Evolutionary conservation across 2,797 vertebrate genomes (phyloP).

Genomic region (Phataginus tetradactyla): DNA sequence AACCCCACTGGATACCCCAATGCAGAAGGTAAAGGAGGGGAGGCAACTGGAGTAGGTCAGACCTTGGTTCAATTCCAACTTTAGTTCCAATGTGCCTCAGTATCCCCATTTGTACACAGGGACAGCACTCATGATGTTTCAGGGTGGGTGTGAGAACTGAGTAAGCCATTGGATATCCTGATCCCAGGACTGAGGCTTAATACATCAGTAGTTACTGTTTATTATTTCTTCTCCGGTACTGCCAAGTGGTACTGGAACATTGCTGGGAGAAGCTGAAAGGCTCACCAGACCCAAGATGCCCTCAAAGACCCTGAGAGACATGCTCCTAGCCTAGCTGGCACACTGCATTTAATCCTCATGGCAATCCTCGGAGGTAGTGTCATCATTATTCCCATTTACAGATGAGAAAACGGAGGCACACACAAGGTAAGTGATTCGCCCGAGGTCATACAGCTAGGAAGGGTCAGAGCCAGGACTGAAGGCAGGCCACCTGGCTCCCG

Average conservation of each 20-base stretch:
- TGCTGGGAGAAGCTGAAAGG: not conserved
- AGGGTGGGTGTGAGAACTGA: not conserved
- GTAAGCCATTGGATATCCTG: not conserved
- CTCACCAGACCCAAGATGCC: not conserved
- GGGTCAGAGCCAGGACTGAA: not conserved
- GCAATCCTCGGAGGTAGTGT: not conserved
- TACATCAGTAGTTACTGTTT: not conserved
- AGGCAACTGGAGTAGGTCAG: not conserved
- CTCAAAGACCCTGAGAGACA: not conserved
- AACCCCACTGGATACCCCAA: not conserved
- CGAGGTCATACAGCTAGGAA: not conserved
- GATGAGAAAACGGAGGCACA: slow-evolving; percentile 28
- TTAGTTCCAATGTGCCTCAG: rapidly evolving
- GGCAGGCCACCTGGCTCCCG: not conserved
- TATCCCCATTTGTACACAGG: not conserved
- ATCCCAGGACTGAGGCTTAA: rapidly evolving
- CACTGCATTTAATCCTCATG: not conserved
- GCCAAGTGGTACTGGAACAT: not conserved
- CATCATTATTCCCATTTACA: not conserved
- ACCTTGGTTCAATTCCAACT: not conserved
- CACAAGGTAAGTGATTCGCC: not conserved
- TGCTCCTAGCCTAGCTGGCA: not conserved
- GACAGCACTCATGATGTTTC: rapidly evolving
- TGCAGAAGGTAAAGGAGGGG: not conserved
- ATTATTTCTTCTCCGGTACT: not conserved